Base-by-base conservation (phyloP, 2,797 vertebrate genomes). In the Graptemys geographica region DNA sequence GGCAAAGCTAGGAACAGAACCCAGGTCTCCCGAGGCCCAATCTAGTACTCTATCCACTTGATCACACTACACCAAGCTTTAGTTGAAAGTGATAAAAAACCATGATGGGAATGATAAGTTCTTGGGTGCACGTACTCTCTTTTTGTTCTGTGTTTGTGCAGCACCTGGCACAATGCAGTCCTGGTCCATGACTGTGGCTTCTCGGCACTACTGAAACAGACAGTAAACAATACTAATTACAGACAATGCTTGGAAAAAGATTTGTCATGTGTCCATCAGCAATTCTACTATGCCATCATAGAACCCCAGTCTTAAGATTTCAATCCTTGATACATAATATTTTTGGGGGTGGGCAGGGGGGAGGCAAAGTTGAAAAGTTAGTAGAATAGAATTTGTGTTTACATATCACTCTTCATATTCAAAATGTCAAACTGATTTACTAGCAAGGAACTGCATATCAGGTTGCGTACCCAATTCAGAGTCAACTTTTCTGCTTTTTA, bases 381-480 rank as follows among this genome's bases (percentile, higher is more conserved):
- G 23, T 74, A 76, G 23, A 76, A 47, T 27, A 76, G 10, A 47
- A 27, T 44, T 44, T 76, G 11, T 13, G 41, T 76, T 76, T 44
- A 44, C 11, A 25, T 27, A 27, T 44, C 72, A 76, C 23, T 15
- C 72, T 47, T 76, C 41, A 47, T 44, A 44, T 76, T 76, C 25
- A 76, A 25, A 31, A 5, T 4, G 49, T 76, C 90, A 80, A 41
- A 47, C 12, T 72, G 18, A 33, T 53, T 21, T 44, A 59, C 81
- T 59, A 90, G 23, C 10, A 81, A 23, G 8, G 0, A 0, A 15
- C 41, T 4, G 3, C 69, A 79, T 81, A 44, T 85, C 62, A 59
- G 11, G 11, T 53, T 81, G 10, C 31, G 8, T 31, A 65, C 28
- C 37, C 53, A 62, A 8, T 57, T 84, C 41, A 83, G 1, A 27